Conservation (phyloP, 2,797 vertebrate genomes). For the Capromys pilorides region DNA sequence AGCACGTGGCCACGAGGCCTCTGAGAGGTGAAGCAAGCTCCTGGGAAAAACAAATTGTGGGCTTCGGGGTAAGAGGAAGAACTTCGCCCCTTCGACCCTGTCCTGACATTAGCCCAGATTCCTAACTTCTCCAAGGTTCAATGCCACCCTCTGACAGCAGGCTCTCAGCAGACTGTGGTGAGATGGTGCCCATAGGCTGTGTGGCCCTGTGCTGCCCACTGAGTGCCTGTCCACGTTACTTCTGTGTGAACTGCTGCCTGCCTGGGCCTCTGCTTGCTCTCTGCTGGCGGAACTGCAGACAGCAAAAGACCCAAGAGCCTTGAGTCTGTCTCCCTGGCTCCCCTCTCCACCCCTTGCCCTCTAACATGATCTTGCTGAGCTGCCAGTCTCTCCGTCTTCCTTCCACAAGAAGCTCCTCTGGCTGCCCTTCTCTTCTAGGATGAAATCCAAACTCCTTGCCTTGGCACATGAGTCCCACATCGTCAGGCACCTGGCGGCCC, state of each 20-base stretch:
- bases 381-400: not conserved
- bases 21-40: not conserved
- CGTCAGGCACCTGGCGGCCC: not conserved
- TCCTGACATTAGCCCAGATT: not conserved
- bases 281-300: not conserved
- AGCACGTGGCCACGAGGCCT: not conserved
- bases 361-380: not conserved
- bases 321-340: not conserved
- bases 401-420: slow-evolving; percentile 5
- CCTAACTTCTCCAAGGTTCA: not conserved
- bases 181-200: rapidly evolving
- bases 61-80: not conserved
- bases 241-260: not conserved
- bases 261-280: not conserved
- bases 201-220: rapidly evolving
- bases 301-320: not conserved
- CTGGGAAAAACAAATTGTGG: not conserved
- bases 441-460: not conserved
- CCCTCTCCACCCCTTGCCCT: not conserved
- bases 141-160: not conserved
- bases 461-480: not conserved
- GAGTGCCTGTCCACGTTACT: not conserved
- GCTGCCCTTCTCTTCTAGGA: slow-evolving; percentile 19
- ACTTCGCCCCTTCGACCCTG: not conserved
- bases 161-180: not conserved